Conservation (phyloP, 2,888 invertebrate genomes). For the Philereme transversata region DNA sequence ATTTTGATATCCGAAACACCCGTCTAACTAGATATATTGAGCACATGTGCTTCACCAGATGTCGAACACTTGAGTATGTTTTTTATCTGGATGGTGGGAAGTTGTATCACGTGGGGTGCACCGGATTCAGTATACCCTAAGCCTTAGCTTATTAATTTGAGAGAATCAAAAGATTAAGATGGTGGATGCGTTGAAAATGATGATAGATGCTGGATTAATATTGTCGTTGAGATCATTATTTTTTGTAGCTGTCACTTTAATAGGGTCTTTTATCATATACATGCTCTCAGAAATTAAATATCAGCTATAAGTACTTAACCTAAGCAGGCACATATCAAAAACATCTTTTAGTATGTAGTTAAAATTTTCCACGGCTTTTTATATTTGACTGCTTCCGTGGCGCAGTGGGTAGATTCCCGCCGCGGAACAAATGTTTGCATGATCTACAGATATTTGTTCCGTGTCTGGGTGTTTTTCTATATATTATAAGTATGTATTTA, state of each 20-base stretch:
- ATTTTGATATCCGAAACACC: constrained; percentile 38
- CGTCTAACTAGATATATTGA: constrained; percentile 41
- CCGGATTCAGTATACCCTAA: constrained; percentile 22
- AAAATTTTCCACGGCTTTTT: too few relatives aligned
- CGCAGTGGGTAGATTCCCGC: too few relatives aligned
- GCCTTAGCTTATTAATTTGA: constrained; percentile 26
- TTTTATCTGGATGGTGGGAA: constrained; percentile 68
- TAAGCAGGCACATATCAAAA: too few relatives aligned
- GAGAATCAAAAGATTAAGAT: constrained; percentile 38
- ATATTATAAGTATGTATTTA: too few relatives aligned
- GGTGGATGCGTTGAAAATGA: constrained; percentile 23
- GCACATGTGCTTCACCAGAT: constrained; percentile 66
- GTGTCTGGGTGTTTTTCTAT: too few relatives aligned
- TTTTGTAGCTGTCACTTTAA: constrained; percentile 1
- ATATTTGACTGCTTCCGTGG: too few relatives aligned
- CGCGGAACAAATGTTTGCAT: too few relatives aligned
- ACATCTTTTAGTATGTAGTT: too few relatives aligned
- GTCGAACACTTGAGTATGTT: constrained; percentile 66
- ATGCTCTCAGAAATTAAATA: not conserved
- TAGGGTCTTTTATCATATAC: not conserved
- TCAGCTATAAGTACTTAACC: not conserved
- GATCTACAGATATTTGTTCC: too few relatives aligned
- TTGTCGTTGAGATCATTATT: constrained; percentile 11
- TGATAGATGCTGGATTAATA: constrained; percentile 21
- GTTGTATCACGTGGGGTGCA: constrained; percentile 39